Base-by-base conservation (phyloP, 1,140 invertebrate species). In the Arion vulgaris region DNA sequence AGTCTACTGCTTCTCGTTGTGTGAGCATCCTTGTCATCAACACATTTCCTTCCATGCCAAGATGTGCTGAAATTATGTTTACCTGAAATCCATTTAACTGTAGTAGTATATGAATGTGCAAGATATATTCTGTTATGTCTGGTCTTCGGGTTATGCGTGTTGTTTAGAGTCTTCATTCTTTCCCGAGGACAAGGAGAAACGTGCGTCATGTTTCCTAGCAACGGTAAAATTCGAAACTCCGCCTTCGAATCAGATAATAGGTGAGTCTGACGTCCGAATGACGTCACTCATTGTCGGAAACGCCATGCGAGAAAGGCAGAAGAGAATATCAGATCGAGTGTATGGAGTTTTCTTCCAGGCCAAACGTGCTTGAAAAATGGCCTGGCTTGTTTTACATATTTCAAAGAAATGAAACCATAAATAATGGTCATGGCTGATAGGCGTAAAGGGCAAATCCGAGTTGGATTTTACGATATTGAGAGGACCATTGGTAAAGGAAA, bases 401-500 rank as follows among this genome's bases (percentile, higher is more conserved):
- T 80, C 15, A 57, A 23, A 36, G 72, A 78, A 72, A 66, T 51
- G 26, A 71, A 39, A 66, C 68, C 53, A 53, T 76, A 88, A 87
- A 88, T 81, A 82, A 88, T 91, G 87, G 87, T 90, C 86, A 91
- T 91, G 90, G 90, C 89, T 49, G 85, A 89, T 68, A 84, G 88
- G 72, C 85, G 86, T 38, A 89, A 89, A 83, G 83, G 84, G 80
- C 90, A 86, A 72, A 95, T 97, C 88, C 95, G 97, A 83, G 96
- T 98, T 80, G 97, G 97, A 86, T 98, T 98, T 93, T 98, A 98
- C 92, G 96, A 98, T 92, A 95, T 99, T 87, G 96, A 98, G 92
- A 95, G 96, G 89, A 98, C 97, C 57, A 98, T 99, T 87, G 97
- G 97, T 84, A 99, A 99, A 93, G 97, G 97, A 71, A 99, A 98